Base-by-base conservation (phyloP, 2,113 vertebrate species). In the Gasterosteus nipponicus region DNA sequence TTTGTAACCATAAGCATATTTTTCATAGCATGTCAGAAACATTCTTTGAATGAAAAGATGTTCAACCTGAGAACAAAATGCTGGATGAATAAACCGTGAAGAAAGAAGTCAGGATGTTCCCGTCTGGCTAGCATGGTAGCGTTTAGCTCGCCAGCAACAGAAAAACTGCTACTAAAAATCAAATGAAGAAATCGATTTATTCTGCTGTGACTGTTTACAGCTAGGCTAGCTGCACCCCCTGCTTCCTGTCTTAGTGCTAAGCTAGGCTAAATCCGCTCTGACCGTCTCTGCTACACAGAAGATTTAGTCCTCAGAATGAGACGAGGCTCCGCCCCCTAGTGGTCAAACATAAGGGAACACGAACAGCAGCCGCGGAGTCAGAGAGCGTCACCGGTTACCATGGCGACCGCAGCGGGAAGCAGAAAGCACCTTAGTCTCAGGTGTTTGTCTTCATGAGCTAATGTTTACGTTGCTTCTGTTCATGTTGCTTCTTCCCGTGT, bases 391-490 rank as follows among this genome's bases (percentile, higher is more conserved):
- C 7, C 1, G 7, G 35, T 65, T 75, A 39, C 49, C 33, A 44
- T 22, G 73, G 56, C 58, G 65, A 73, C 54, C 39, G 31, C 31
- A 39, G 10, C 51, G 11, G n/a, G 46, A 69, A 42, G 51, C 10
- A 26, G 18, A 12, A 31, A 49, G 7, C 35, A 38, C 35, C 6
- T 6, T 60, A 53, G 84, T 89, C 88, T 92, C 90, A 90, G 82
- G 86, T 91, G 85, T 89, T 83, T 44, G 71, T 86, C 84, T 74
- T 41, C 69, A 7, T 65, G 46, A 64, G 47, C 44, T 74, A 72
- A 85, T 90, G 89, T 94, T 94, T 93, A 92, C 87, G 59, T 86
- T 70, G 10, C 64, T 68, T 9, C 2, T 57, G 42, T 75, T 61
- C 0, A 61, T 26, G 62, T 3, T 44, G 22, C 22, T 26, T 26